Base-by-base conservation (phyloP, 2,113 vertebrate species). In the Serilophus lunatus region DNA sequence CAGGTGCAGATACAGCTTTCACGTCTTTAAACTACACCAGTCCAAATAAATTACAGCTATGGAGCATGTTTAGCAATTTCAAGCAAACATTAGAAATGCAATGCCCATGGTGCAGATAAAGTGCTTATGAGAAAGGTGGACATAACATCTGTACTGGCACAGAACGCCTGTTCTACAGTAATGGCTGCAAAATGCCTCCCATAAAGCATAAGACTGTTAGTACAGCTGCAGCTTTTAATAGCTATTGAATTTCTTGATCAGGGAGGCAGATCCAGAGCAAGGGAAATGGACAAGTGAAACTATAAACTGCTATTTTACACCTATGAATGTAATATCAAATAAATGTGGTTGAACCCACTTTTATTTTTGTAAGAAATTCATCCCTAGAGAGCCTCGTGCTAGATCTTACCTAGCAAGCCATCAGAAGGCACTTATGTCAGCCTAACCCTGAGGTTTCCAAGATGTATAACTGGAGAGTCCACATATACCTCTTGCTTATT, bases 141-240 rank as follows among this genome's bases (percentile, higher is more conserved):
- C 6, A 0, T 79, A 93, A 95, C 94, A 96, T 96, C 95, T 96
- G 96, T 93, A 90, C 90, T 94, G 93, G 92, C 90, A 94, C 56
- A 4, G 85, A 86, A 81, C 0, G 87, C 85, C 90, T 92, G 84
- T 33, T 89, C 76, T 70, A 86, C 86, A 95, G 94, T 94, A 93
- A 96, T 92, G 81, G 93, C 90, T 95, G 92, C 92, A 95, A 94
- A 97, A 96, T 89, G 59, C 92, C 94, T 95, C 81, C 95, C 91
- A 63, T 95, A 92, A 96, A 96, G 70, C 65, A 49, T 59, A 92
- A 64, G 80, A 86, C 42, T 96, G 95, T 97, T 96, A 93, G 92
- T 96, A 97, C 95, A 97, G 95, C 97, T 97, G 97, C 95, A 95
- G 92, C 82, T 95, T 95, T 94, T 97, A 96, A 97, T 92, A 91